These are phyloP conservation scores for Heptranchias perlo DNA, from an alignment of 2,113 vertebrate genomes.

Conservation along the genomic window DNA sequence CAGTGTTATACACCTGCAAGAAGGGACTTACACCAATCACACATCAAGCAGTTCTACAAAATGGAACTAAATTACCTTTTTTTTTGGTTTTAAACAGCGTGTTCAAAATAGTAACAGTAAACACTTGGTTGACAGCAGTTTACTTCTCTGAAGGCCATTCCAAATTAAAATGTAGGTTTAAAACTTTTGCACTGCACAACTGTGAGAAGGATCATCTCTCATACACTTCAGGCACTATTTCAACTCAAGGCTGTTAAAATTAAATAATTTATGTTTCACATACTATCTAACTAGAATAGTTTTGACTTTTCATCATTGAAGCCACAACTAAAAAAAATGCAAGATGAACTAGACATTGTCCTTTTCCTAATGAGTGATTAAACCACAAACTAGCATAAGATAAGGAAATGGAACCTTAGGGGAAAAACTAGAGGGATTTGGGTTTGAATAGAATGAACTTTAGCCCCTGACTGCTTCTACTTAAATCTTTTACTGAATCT, in stretches of 20 bases:
- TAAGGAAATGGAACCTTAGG: neutral
- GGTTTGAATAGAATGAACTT: neutral
- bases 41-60: constrained; percentile 30
- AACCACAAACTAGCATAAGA: neutral
- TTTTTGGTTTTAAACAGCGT: neutral
- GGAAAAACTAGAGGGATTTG: neutral
- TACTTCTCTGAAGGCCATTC: constrained; percentile 32
- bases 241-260: neutral
- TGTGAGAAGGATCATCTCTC: constrained; percentile 31
- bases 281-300: neutral
- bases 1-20: constrained; percentile 34
- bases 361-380: constrained; percentile 18
- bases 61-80: constrained; percentile 3
- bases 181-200: constrained; percentile 2
- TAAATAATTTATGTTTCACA: neutral
- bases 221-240: neutral
- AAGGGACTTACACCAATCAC: constrained; percentile 28
- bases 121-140: neutral
- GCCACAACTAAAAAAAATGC: neutral
- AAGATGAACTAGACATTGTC: neutral
- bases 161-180: constrained; percentile 37
- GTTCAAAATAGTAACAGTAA: constrained; percentile 6
- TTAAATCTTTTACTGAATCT: neutral
- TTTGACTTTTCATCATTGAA: constrained; percentile 15
- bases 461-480: neutral